Conservation (phyloP, 2,888 invertebrate species). For the Cephalotes varians region DNA sequence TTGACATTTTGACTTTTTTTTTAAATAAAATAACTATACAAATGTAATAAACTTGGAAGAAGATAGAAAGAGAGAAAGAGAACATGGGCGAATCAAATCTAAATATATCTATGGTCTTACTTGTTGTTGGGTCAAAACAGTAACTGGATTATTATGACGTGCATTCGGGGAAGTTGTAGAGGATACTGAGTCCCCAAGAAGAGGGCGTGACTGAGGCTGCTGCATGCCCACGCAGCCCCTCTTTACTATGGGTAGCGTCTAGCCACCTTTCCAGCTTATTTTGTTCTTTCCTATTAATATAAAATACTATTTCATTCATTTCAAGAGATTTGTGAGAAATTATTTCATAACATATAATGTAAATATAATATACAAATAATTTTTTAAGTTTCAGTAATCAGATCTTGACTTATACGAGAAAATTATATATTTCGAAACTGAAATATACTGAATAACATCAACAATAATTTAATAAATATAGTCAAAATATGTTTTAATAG, state of each 20-base stretch:
- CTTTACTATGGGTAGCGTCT: conserved; percentile 85
- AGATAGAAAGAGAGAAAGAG: background rate
- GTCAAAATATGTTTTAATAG: background rate
- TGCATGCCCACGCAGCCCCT: conserved; percentile 86
- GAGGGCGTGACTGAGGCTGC: conserved; percentile 86
- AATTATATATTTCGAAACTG: background rate
- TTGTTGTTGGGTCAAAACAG: conserved; percentile 85
- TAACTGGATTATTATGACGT: conserved; percentile 84
- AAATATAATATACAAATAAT: background rate
- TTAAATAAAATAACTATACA: background rate
- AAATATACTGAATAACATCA: background rate
- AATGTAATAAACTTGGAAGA: background rate
- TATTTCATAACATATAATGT: background rate
- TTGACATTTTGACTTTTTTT: background rate
- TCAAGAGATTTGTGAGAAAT: conserved; percentile 33
- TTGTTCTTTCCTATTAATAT: conserved; percentile 54
- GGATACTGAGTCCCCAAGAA: conserved; percentile 86
- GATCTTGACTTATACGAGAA: background rate
- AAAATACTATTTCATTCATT: background rate
- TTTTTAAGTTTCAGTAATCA: background rate
- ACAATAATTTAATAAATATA: background rate
- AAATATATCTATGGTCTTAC: conserved; percentile 67
- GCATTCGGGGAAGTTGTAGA: conserved; percentile 85
- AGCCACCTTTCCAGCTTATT: conserved; percentile 83
- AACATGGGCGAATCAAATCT: background rate